A percentile compares a stretch with the other conserved stretches of the same genome.
phyloP scores from a whole-genome alignment of 2,113 vertebrate genomes.

The Irena cyanogastra region DNA sequence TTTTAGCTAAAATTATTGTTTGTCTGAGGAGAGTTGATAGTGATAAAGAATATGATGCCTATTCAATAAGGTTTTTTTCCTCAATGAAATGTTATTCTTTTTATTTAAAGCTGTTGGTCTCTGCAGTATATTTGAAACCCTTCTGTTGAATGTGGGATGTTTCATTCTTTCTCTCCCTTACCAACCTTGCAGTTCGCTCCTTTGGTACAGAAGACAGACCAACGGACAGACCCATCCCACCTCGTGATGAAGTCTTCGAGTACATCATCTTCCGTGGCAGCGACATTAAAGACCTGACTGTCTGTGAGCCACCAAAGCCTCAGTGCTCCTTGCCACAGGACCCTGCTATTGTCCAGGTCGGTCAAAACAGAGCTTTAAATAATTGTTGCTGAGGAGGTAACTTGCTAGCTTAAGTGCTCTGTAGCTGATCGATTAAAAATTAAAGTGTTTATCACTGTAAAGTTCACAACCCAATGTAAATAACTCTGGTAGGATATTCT shows the following conservation, averaged over 20 bases:
- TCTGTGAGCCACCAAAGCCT: constrained; percentile 95
- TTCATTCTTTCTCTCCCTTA: not conserved
- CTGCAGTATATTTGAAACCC: not conserved
- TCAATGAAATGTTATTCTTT: not conserved
- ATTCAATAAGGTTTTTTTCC: not conserved
- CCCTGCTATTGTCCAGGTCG: constrained; percentile 95
- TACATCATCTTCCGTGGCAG: constrained; percentile 98
- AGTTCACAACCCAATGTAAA: not conserved
- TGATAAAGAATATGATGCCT: not conserved
- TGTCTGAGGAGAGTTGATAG: not conserved
- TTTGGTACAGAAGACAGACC: constrained; percentile 97
- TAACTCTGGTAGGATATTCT: not conserved
- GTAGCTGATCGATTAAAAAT: not conserved
- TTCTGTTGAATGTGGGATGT: not conserved
- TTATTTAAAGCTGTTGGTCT: not conserved
- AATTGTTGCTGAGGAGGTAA: not conserved
- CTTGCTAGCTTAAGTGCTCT: not conserved
- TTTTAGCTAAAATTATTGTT: not conserved
- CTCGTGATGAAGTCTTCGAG: constrained; percentile 95
- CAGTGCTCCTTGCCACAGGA: constrained; percentile 92
- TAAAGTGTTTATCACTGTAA: not conserved
- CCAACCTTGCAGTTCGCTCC: constrained; percentile 80
- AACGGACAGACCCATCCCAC: constrained; percentile 93
- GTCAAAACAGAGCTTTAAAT: not conserved
- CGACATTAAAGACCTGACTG: constrained; percentile 96